Evolutionary conservation across 2,113 vertebrate genomes (phyloP).

Genomic region (Hippocampus barbouri): DNA sequence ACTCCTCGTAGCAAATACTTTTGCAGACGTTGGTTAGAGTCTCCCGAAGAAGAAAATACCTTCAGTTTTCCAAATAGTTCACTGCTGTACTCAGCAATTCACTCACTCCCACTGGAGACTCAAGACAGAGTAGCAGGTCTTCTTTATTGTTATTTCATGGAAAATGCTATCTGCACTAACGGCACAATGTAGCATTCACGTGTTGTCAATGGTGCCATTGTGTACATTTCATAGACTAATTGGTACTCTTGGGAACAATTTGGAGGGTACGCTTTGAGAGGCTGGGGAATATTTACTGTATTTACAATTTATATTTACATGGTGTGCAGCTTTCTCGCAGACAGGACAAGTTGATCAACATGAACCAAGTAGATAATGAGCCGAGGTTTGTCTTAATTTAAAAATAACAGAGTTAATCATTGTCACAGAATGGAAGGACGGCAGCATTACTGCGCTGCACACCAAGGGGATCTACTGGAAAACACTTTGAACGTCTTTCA

Average conservation of each 20-base stretch:
- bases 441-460: neutral
- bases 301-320: slow-evolving; percentile 10
- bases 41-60: neutral
- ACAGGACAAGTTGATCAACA: neutral
- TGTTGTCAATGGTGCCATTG: neutral
- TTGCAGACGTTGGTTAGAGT: neutral
- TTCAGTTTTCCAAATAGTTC: neutral
- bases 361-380: neutral
- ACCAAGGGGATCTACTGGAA: neutral
- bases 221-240: slow-evolving; percentile 16
- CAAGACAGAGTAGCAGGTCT: neutral
- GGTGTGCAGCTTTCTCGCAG: slow-evolving; percentile 2
- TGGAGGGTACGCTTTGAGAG: neutral
- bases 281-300: slow-evolving; percentile 6
- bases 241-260: slow-evolving; percentile 24
- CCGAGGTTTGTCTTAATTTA: neutral
- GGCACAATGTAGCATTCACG: neutral
- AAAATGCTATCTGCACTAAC: neutral
- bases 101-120: neutral
- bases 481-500: neutral
- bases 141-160: neutral
- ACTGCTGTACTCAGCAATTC: neutral
- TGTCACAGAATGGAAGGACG: neutral
- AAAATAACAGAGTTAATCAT: neutral
- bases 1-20: neutral